Evolutionary conservation across 2,113 vertebrate species (phyloP).

Genomic region (Phalacrocorax brasilianus): DNA sequence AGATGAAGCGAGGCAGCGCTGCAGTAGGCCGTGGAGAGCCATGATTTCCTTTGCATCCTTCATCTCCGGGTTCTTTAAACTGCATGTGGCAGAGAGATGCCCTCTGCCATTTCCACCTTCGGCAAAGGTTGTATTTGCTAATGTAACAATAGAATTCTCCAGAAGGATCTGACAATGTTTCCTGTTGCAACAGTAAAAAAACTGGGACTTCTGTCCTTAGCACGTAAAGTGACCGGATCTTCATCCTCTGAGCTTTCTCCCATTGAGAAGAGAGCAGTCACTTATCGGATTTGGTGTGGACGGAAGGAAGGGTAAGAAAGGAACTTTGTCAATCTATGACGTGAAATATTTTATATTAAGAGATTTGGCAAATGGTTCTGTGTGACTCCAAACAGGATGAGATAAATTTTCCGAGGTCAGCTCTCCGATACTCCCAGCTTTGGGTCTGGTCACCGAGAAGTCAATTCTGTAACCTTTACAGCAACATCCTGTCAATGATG

Average conservation of each 20-base stretch:
- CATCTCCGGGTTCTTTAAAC: neutral
- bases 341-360: constrained; percentile 25
- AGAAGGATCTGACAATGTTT: constrained; percentile 36
- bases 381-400: constrained; percentile 20
- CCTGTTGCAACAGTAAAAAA: constrained; percentile 17
- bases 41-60: neutral
- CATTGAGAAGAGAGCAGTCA: neutral
- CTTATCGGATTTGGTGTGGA: constrained; percentile 21
- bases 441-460: neutral
- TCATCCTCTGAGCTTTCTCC: constrained; percentile 21
- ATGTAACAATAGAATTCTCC: neutral
- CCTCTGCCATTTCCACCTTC: neutral
- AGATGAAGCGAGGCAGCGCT: neutral
- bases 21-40: neutral
- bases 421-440: neutral
- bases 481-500: constrained; percentile 24
- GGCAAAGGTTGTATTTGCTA: neutral
- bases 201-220: neutral
- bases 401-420: constrained; percentile 28
- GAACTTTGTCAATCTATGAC: constrained; percentile 21
- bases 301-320: constrained; percentile 55
- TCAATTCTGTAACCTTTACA: neutral
- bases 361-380: neutral
- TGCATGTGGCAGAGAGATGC: neutral
- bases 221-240: constrained; percentile 5